A percentile compares a stretch with the other conserved stretches of the same genome.
Conservation (phyloP, 2,888 invertebrate genomes). For the Pocota personata region DNA sequence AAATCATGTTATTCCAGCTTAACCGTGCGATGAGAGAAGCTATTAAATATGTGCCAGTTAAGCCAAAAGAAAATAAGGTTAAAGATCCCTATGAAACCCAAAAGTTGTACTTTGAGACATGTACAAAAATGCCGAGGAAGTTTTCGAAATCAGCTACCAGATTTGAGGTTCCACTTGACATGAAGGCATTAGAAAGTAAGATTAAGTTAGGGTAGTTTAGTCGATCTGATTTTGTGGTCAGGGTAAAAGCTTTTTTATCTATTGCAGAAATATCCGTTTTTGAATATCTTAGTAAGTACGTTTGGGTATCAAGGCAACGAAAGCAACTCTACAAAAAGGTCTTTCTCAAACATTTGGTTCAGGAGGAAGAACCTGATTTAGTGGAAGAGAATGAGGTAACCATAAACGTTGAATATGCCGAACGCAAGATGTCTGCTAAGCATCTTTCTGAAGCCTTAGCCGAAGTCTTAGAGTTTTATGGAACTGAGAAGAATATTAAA, state of each 20-base stretch:
- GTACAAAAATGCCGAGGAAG: constrained; percentile 87
- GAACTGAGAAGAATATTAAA: constrained; percentile 79
- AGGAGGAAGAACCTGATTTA: constrained; percentile 79
- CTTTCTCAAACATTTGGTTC: constrained; percentile 82
- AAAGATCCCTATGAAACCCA: constrained; percentile 75
- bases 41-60: constrained; percentile 79
- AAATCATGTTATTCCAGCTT: constrained; percentile 75
- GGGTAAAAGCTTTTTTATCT: too few species aligned
- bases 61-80: constrained; percentile 66
- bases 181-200: constrained; percentile 84
- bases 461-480: constrained; percentile 82
- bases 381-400: constrained; percentile 66
- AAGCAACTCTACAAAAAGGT: constrained; percentile 85
- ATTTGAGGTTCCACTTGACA: constrained; percentile 90
- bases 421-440: constrained; percentile 78
- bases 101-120: constrained; percentile 75
- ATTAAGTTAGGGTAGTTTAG: too few species aligned
- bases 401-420: constrained; percentile 75
- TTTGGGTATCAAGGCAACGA: constrained; percentile 85
- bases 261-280: constrained; percentile 87
- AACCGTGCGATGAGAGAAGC: constrained; percentile 81
- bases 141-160: constrained; percentile 89
- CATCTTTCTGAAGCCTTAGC: constrained; percentile 81
- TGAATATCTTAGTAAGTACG: constrained; percentile 88
- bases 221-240: too few species aligned